Evolutionary conservation across 92 coral and sea anemone genomes (phyloP).

Genomic region (Palythoa heliodiscus): DNA sequence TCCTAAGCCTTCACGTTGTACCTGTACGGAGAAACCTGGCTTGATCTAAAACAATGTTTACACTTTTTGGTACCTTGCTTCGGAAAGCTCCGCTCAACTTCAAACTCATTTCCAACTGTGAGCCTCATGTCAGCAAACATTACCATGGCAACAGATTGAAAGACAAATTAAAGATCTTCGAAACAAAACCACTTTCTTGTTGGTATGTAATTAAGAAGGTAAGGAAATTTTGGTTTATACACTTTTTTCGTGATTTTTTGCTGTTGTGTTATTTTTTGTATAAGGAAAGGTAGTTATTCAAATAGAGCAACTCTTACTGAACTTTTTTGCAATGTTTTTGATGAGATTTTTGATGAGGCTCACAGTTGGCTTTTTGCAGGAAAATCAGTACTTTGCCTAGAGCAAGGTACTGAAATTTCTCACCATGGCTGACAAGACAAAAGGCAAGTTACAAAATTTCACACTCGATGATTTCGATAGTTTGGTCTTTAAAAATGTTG

Average conservation of each 20-base stretch:
- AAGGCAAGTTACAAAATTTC: not conserved
- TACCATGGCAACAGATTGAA: conserved; percentile 3
- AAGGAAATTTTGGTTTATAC: not conserved
- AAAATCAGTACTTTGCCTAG: not conserved
- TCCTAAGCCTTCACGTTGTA: not conserved
- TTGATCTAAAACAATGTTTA: not conserved
- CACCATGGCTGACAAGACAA: not conserved
- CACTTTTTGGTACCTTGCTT: not conserved
- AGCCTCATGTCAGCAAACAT: conserved; percentile 15
- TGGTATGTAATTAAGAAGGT: conserved; percentile 4
- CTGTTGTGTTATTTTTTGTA: not conserved
- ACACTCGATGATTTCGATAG: not conserved
- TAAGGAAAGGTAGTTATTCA: not conserved
- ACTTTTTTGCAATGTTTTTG: no score
- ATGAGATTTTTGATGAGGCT: not conserved
- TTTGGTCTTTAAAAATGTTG: conserved; percentile 14
- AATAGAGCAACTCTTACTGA: conserved; percentile 18
- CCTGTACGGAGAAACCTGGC: not conserved
- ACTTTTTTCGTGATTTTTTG: not conserved
- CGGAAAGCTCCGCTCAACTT: not conserved
- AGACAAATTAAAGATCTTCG: conserved; percentile 1
- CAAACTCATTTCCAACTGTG: conserved; percentile 7
- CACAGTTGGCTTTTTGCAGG: not conserved
- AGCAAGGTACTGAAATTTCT: not conserved
- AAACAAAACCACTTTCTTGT: not conserved